These are phyloP conservation scores for Cantharis rustica DNA, from an alignment of 2,888 invertebrate species.

Conservation along the genomic window DNA sequence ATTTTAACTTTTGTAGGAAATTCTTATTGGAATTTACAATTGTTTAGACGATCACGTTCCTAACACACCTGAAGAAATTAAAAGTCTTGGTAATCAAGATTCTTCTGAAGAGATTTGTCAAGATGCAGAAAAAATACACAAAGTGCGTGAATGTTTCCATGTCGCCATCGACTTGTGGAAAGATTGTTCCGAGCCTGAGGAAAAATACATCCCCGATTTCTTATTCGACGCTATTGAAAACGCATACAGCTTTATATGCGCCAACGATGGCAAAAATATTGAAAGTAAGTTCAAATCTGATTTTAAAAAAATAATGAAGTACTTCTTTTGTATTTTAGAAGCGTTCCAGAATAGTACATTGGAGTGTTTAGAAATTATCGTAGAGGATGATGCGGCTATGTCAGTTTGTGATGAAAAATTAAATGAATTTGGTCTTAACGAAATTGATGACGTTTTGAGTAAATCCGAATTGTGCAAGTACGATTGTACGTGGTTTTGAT, in stretches of 20 bases:
- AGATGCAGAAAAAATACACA: not conserved
- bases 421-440: not conserved
- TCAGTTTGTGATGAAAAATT: not conserved
- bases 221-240: constrained; percentile 6
- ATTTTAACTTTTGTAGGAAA: not conserved
- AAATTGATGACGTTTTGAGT: not conserved
- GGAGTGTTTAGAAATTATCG: not conserved
- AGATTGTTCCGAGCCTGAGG: constrained; percentile 7
- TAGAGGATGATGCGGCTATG: not conserved
- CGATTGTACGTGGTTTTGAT: not conserved
- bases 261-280: not conserved
- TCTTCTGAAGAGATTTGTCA: constrained; percentile 6
- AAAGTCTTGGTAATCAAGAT: not conserved
- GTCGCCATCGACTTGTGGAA: not conserved
- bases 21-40: not conserved
- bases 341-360: not conserved
- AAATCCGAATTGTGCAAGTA: constrained; percentile 6
- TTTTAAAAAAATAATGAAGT: not conserved
- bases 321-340: not conserved
- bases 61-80: not conserved
- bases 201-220: constrained; percentile 15
- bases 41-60: constrained; percentile 7
- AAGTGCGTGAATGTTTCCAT: constrained; percentile 3
- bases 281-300: not conserved
- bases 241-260: constrained; percentile 1